phyloP scores from a whole-genome alignment of 2,888 invertebrate genomes.

The Ganaspis brasiliensis region DNA sequence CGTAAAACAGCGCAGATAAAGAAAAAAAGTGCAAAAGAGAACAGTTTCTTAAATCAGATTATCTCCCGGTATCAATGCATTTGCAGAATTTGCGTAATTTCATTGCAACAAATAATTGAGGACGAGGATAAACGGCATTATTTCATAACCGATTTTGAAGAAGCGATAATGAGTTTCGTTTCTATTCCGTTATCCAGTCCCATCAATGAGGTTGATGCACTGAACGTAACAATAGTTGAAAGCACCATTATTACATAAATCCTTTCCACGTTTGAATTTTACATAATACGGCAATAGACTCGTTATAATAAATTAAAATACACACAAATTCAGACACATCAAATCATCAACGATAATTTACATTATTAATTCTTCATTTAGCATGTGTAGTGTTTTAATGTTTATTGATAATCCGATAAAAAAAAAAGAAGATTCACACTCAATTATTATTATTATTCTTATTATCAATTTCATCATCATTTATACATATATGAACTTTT shows the following conservation, averaged over 20 bases:
- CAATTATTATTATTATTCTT: background rate
- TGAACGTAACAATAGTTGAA: conserved; percentile 19
- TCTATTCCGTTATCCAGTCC: conserved; percentile 22
- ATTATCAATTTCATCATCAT: too few relatives aligned
- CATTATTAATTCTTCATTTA: background rate
- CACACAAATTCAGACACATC: background rate
- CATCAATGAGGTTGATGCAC: conserved; percentile 34
- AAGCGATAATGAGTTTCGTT: conserved; percentile 32
- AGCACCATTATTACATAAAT: conserved; percentile 34
- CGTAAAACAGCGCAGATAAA: background rate
- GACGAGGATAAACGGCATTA: conserved; percentile 17
- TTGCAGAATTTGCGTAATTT: conserved; percentile 27
- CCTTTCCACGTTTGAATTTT: background rate
- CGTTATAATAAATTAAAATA: background rate
- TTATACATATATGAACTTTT: too few relatives aligned
- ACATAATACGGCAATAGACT: background rate
- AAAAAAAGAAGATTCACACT: background rate
- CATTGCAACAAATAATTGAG: conserved; percentile 21
- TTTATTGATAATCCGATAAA: background rate
- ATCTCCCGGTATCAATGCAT: conserved; percentile 1
- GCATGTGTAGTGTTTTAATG: background rate
- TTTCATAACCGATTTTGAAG: conserved; percentile 31
- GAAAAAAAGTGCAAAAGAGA: background rate
- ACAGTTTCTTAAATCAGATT: conserved; percentile 1
- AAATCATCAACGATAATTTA: background rate